Percentiles rank a stretch among this genome's conserved stretches.
Evolutionary conservation across 2,888 invertebrate species (phyloP).

Genomic region (Stratiomys singularior): DNA sequence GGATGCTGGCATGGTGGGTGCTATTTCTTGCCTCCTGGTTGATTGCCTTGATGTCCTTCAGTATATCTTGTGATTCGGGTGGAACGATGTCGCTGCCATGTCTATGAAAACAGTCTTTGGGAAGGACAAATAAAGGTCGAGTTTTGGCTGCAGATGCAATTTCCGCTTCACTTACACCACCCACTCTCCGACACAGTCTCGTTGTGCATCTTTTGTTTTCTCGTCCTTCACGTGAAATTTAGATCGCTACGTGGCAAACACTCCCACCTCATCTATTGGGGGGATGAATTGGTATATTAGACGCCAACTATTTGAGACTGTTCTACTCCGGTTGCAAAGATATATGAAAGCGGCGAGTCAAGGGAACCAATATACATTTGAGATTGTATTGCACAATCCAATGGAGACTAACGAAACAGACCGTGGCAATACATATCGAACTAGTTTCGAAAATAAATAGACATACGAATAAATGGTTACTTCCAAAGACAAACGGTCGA

Average conservation of each 20-base stretch:
- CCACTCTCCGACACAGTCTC: neutral
- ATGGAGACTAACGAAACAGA: slow-evolving; percentile 41
- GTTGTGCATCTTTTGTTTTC: slow-evolving; percentile 25
- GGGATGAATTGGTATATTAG: slow-evolving; percentile 26
- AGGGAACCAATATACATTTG: slow-evolving; percentile 22
- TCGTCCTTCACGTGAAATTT: slow-evolving; percentile 19
- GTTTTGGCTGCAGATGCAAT: slow-evolving; percentile 51
- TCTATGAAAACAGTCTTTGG: slow-evolving; percentile 37
- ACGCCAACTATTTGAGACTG: slow-evolving; percentile 39
- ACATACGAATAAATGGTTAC: neutral
- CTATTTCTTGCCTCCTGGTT: slow-evolving; percentile 30
- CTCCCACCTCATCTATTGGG: neutral
- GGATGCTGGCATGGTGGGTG: neutral
- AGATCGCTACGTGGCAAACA: slow-evolving; percentile 29
- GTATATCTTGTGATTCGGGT: slow-evolving; percentile 28
- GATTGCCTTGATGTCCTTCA: slow-evolving; percentile 44
- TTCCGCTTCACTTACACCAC: slow-evolving; percentile 28
- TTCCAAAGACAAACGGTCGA: neutral
- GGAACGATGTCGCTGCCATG: slow-evolving; percentile 41
- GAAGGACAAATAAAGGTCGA: slow-evolving; percentile 49
- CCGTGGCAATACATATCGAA: neutral
- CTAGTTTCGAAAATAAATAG: no score
- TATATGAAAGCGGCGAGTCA: neutral
- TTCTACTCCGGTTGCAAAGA: slow-evolving; percentile 29
- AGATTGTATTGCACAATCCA: slow-evolving; percentile 27